Evolutionary conservation across 2,888 invertebrate genomes (phyloP).

Genomic region (Meloe dianella): DNA sequence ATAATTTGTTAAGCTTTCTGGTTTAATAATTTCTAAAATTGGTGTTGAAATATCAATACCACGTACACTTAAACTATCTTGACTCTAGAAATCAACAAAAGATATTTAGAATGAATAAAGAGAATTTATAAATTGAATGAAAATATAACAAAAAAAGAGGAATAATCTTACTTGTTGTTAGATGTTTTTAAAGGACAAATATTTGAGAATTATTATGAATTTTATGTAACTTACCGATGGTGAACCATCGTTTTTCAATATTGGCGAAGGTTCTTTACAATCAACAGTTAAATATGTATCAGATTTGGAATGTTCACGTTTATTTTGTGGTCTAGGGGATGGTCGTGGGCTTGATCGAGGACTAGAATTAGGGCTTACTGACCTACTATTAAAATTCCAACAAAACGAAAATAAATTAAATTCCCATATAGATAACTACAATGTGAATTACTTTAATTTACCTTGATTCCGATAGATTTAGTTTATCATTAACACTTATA

Average conservation of each 20-base stretch:
- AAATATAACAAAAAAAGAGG: background rate
- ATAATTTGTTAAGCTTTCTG: constrained; percentile 42
- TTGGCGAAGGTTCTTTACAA: constrained; percentile 39
- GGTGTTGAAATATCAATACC: constrained; percentile 3
- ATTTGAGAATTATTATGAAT: no score
- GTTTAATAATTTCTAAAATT: constrained; percentile 42
- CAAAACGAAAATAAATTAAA: background rate
- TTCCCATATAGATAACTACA: background rate
- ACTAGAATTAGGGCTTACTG: constrained; percentile 58
- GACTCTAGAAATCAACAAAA: constrained; percentile 40
- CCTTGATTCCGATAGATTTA: constrained; percentile 28
- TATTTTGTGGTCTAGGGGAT: constrained; percentile 60
- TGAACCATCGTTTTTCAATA: constrained; percentile 45
- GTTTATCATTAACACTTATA: constrained; percentile 33
- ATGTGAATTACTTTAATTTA: constrained; percentile 9
- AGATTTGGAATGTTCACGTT: constrained; percentile 53
- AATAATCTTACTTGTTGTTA: no score
- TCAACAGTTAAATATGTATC: constrained; percentile 47
- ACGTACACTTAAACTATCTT: constrained; percentile 39
- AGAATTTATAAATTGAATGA: no score
- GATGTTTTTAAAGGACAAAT: no score
- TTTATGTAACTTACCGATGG: constrained; percentile 50
- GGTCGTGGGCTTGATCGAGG: constrained; percentile 62
- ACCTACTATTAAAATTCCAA: constrained; percentile 40
- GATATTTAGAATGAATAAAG: no score